A percentile compares a stretch with the other conserved stretches of the same genome.
These are phyloP conservation scores for Thecocarcelia acutangulata DNA, from an alignment of 2,888 invertebrate species.

Conservation along the genomic window DNA sequence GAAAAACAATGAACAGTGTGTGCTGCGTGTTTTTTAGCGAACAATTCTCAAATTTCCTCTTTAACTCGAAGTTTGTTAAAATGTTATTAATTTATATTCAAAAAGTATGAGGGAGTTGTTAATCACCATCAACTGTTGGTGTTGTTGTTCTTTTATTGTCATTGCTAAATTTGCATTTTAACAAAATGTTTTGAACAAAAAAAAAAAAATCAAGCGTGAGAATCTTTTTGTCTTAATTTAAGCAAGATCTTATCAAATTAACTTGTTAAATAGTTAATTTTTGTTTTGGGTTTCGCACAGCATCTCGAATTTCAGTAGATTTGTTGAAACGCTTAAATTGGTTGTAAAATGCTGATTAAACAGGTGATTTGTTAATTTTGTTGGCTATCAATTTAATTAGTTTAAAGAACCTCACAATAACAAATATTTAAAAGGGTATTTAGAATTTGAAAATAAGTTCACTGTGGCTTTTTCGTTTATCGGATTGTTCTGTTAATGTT, in stretches of 20 bases:
- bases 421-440: too few relatives aligned
- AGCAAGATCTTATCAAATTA: constrained; percentile 21
- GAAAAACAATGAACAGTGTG: constrained; percentile 1
- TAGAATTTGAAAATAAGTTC: too few relatives aligned
- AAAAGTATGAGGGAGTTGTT: too few relatives aligned
- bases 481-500: background rate
- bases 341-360: background rate
- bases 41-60: background rate
- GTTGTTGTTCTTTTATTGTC: background rate
- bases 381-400: too few relatives aligned
- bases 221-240: constrained; percentile 8
- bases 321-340: background rate
- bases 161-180: background rate
- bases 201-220: constrained; percentile 23
- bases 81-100: too few relatives aligned
- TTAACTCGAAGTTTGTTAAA: too few relatives aligned
- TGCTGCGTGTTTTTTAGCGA: background rate
- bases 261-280: constrained; percentile 31
- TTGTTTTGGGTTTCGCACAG: background rate
- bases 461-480: too few relatives aligned
- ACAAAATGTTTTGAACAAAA: background rate
- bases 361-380: constrained; percentile 1
- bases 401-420: too few relatives aligned
- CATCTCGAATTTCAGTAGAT: constrained; percentile 19
- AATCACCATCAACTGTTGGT: too few relatives aligned